Evolutionary conservation across 2,113 vertebrate species (phyloP), one percentile per base, ranked within the genome.

Genomic region (Clarias batrachus): DNA sequence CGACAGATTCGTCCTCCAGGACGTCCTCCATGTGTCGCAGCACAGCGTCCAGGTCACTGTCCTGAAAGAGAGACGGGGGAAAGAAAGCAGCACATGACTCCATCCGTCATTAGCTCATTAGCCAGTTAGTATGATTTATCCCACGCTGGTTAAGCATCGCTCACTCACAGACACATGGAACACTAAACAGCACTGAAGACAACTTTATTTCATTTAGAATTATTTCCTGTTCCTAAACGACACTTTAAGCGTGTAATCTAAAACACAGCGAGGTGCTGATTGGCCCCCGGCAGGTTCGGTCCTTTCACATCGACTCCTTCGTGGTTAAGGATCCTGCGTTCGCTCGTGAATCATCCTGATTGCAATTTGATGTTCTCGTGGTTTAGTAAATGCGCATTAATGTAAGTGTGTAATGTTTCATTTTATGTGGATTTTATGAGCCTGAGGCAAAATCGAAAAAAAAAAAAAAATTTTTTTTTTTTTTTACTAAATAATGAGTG

Each of bases 11-110:
- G 0, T 85, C 93, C 30, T 92, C 90, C 91, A 97, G 91, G 86
- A 95, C 91, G 0, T 92, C 89, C 92, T 97, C 95, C 95, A 97
- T 93, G 91, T 95, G 95, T 70, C 88, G 88, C 91, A 95, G 93
- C 94, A 96, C 93, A 2, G 94, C 95, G 83, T 96, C 95, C 0
- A 92, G 82, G 83, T 98, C 96, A 78, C 94, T 95, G 91, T 97
- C 95, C 96, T 97, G 93, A 82, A 71, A 81, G 80, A 54, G 88
- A 87, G 12, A 85, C 23, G 54, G 48, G 7, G 7, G 48, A 6
- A 81, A 23, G 56, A 41, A 21, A 56, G 14, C 8, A 48, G 21
- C 13, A 27, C 52, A 84, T 4, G 3, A 77, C 10, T 48, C 0
- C 48, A 19, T 56, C 52, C 2, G 41, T 56, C 73, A 76, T 56